A percentile compares a stretch with the other conserved stretches of the same genome.
Evolutionary conservation across 2,797 vertebrate genomes (phyloP).

Genomic region (Micromesistius poutassou): DNA sequence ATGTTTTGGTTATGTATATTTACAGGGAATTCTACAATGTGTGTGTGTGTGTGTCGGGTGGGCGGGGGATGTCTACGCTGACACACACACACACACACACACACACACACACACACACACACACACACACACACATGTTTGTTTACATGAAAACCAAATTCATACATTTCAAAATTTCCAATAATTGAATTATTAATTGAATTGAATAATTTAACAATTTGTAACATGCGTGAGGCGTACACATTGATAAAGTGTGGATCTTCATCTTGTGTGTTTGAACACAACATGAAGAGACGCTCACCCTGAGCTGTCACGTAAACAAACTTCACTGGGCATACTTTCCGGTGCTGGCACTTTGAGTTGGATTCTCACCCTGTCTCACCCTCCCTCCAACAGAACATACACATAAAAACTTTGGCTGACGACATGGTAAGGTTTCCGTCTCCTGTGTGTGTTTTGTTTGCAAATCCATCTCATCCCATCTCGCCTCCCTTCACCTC

Average conservation of each 20-base stretch:
- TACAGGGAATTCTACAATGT: neutral
- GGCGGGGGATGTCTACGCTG: neutral
- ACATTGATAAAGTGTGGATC: neutral
- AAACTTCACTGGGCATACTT: constrained; percentile 27
- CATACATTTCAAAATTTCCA: neutral
- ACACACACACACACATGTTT: neutral
- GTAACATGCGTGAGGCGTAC: neutral
- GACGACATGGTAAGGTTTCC: constrained; percentile 98
- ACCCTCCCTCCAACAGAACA: constrained; percentile 91
- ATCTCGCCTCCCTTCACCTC: constrained; percentile 46
- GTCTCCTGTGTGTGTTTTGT: constrained; percentile 67
- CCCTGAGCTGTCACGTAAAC: constrained; percentile 22
- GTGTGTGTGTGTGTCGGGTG: neutral
- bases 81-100: neutral
- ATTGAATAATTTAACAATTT: neutral
- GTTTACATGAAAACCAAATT: neutral
- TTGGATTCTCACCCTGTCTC: constrained; percentile 67
- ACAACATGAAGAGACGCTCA: neutral
- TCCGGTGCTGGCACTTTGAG: constrained; percentile 63
- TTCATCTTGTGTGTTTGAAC: neutral
- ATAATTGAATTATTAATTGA: neutral
- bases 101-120: neutral
- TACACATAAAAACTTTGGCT: constrained; percentile 99
- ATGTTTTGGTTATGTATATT: neutral
- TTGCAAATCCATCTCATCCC: constrained; percentile 18